phyloP scores from a whole-genome alignment of 2,113 vertebrate genomes.

The Lathamus discolor region DNA sequence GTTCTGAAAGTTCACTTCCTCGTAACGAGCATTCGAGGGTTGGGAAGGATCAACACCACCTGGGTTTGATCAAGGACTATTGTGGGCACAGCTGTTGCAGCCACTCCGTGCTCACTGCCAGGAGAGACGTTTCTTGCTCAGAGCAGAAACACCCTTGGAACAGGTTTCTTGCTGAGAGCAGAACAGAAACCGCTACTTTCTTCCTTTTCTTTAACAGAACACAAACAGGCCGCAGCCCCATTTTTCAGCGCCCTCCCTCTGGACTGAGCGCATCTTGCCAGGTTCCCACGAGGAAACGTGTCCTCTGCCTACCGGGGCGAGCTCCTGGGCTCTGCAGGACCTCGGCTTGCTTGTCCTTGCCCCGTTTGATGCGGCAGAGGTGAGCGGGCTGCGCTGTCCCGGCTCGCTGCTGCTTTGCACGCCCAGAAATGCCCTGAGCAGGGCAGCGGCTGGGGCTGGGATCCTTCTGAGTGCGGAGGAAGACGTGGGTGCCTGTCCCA shows the following conservation, averaged over 20 bases:
- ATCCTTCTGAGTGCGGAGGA: rapidly evolving
- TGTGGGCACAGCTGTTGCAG: neutral
- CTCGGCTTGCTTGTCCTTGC: rapidly evolving
- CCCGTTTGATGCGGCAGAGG: neutral
- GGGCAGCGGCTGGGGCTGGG: neutral
- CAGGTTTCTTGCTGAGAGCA: neutral
- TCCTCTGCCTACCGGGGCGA: neutral
- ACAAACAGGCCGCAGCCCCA: neutral
- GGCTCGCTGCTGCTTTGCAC: neutral
- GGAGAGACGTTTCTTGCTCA: neutral
- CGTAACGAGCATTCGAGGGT: neutral
- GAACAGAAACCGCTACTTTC: slow-evolving; percentile 9
- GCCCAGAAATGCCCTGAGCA: rapidly evolving
- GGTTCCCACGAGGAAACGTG: neutral
- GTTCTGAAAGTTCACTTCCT: neutral
- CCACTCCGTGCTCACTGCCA: neutral
- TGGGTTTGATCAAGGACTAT: neutral
- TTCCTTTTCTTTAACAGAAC: neutral
- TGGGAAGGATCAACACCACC: neutral
- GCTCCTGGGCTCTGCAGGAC: neutral
- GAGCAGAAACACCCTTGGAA: neutral
- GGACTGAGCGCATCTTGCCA: neutral
- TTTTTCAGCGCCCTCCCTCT: neutral
- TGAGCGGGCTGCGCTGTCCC: rapidly evolving
- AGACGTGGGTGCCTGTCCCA: rapidly evolving